Percentiles rank a stretch among this genome's conserved stretches.
Evolutionary conservation across 1,140 invertebrate species (phyloP).

Genomic region (Lithobius niger): DNA sequence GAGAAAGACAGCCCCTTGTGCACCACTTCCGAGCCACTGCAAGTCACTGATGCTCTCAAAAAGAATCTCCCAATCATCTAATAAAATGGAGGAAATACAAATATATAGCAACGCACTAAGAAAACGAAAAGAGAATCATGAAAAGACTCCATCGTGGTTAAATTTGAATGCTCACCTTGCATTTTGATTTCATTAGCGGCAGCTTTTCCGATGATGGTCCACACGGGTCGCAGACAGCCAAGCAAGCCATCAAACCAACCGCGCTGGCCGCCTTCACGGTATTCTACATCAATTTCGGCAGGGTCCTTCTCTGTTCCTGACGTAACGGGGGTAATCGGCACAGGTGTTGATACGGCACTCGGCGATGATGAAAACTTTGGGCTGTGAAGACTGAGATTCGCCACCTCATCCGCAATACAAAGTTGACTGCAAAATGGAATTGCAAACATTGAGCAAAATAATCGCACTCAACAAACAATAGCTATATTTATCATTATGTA

Average conservation of each 20-base stretch:
- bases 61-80: conserved; percentile 84
- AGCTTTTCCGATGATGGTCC: conserved; percentile 69
- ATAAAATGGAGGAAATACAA: conserved; percentile 18
- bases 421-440: conserved; percentile 5
- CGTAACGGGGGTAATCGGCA: conserved; percentile 20
- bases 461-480: background rate
- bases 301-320: conserved; percentile 20
- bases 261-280: conserved; percentile 21
- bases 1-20: conserved; percentile 90
- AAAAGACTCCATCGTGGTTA: background rate
- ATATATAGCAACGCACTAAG: background rate
- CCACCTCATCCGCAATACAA: conserved; percentile 7
- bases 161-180: conserved; percentile 21
- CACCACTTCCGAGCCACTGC: conserved; percentile 85
- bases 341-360: conserved; percentile 4
- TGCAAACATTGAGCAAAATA: background rate
- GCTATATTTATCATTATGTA: conserved; percentile 5
- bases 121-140: background rate
- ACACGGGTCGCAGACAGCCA: conserved; percentile 70
- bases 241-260: conserved; percentile 69
- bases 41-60: conserved; percentile 85
- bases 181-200: conserved; percentile 50
- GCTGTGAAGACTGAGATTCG: background rate
- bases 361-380: background rate
- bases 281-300: conserved; percentile 22